Evolutionary conservation across 2,888 invertebrate genomes (phyloP), one percentile per base, ranked within the genome.

Genomic region (Catonia carolina): DNA sequence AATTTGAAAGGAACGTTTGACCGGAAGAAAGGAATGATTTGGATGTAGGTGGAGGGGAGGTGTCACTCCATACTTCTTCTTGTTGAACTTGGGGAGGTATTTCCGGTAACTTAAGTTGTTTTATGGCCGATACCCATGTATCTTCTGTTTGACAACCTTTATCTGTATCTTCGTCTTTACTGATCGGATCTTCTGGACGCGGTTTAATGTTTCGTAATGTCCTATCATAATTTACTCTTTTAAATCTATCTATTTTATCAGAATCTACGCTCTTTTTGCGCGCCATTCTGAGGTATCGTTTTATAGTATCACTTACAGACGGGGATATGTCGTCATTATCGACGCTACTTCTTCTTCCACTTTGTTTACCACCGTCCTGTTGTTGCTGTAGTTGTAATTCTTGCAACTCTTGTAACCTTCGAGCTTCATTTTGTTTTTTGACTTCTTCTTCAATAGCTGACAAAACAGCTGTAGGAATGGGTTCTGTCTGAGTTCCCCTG

Each of bases 291-390:
- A 91, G 73, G 71, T 91, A 91, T 8, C 90, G 77, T 71, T 90
- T 90, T 60, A 91, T 89, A 0, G 89, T 90, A 68, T 90, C 89
- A 68, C 89, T 86, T 22, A 91, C 90, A 1, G 89, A 90, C 60
- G 89, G 89, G 0, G 89, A 89, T 1, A 89, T 83, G 68, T 89
- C 89, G 67, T 89, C 89, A 70, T 89, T 85, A 68, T 89, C 89
- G 12, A 89, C 84, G 69, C 88, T 87, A 65, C 86, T 86, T 45
- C 89, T 78, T 58, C 62, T 47, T 1, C 50, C 37, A 36, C 52
- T 52, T 5, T 53, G 48, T 10, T 58, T 41, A 8, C 33, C 39
- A n/a, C 50, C 50, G 0, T 45, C 36, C 1, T 49, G 31, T 4
- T 47, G 17, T 7, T 52, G 47, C 1, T 60, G 54, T 20, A 58